A percentile compares a stretch with the other conserved stretches of the same genome.
These are phyloP conservation scores for Mirounga angustirostris DNA, from an alignment of 2,113 vertebrate genomes.

Conservation along the genomic window DNA sequence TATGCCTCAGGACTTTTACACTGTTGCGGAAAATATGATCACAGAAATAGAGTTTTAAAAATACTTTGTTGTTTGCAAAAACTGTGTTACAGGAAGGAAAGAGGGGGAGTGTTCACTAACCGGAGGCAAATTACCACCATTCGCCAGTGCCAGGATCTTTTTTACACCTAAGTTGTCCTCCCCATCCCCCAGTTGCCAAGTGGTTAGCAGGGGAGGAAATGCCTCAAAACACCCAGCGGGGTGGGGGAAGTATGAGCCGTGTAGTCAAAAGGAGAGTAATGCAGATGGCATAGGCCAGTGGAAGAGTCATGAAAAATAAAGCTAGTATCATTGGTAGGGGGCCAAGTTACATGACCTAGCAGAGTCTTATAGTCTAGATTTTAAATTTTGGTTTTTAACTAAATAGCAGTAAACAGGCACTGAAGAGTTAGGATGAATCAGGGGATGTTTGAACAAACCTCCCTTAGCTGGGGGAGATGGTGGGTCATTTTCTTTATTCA, in stretches of 20 bases:
- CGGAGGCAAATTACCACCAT: not conserved
- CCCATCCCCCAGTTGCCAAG: not conserved
- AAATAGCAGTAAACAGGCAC: not conserved
- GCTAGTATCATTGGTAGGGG: not conserved
- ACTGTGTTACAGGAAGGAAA: constrained; percentile 69
- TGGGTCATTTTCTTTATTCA: not conserved
- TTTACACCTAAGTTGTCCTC: not conserved
- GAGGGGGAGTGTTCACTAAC: constrained; percentile 49
- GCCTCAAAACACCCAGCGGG: not conserved
- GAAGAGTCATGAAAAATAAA: not conserved
- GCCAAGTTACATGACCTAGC: not conserved
- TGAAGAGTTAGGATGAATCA: not conserved
- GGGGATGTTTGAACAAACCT: not conserved
- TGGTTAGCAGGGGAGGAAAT: constrained; percentile 62
- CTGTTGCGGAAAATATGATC: constrained; percentile 61
- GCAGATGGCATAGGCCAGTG: not conserved
- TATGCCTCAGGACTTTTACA: constrained; percentile 44
- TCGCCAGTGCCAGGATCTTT: constrained; percentile 23
- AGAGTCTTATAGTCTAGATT: not conserved
- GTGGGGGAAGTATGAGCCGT: not conserved
- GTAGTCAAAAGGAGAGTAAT: not conserved
- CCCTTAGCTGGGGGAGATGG: not conserved
- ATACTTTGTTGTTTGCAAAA: constrained; percentile 59
- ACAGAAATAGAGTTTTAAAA: constrained; percentile 64
- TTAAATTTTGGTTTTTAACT: not conserved